Conservation (phyloP, 2,797 vertebrate species). For the Hipposideros larvatus region DNA sequence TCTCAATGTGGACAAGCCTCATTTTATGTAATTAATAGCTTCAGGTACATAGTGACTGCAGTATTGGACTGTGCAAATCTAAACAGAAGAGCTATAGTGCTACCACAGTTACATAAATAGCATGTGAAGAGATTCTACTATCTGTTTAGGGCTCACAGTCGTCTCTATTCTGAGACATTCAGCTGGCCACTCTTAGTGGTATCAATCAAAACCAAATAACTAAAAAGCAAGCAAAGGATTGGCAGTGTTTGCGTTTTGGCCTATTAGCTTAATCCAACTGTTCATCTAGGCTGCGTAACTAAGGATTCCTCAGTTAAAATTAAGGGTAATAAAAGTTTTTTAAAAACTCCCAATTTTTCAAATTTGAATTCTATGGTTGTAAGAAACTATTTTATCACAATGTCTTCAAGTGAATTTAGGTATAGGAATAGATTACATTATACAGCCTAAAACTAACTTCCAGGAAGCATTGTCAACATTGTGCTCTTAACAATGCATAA, state of each 20-base stretch:
- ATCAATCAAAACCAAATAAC: neutral
- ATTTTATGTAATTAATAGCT: neutral
- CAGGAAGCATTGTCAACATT: neutral
- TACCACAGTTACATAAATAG: neutral
- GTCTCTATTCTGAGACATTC: neutral
- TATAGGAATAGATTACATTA: neutral
- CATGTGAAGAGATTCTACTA: neutral
- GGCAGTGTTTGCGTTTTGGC: neutral
- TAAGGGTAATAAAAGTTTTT: neutral
- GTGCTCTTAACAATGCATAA: neutral
- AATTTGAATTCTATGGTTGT: neutral
- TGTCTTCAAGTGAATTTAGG: slow-evolving; percentile 8
- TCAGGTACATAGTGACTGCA: neutral
- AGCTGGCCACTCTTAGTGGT: neutral
- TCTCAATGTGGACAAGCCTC: neutral
- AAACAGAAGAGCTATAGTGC: neutral
- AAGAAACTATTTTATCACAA: neutral
- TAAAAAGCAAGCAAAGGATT: neutral
- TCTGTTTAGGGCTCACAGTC: neutral
- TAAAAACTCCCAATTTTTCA: neutral
- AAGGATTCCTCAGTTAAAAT: neutral
- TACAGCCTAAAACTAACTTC: neutral
- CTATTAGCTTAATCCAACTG: neutral
- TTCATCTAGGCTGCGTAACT: neutral
- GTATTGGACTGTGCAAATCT: too few relatives aligned